Percentiles rank a stretch among this genome's conserved stretches.
phyloP scores from a whole-genome alignment of 2,113 vertebrate genomes.

The Lutjanus erythropterus region DNA sequence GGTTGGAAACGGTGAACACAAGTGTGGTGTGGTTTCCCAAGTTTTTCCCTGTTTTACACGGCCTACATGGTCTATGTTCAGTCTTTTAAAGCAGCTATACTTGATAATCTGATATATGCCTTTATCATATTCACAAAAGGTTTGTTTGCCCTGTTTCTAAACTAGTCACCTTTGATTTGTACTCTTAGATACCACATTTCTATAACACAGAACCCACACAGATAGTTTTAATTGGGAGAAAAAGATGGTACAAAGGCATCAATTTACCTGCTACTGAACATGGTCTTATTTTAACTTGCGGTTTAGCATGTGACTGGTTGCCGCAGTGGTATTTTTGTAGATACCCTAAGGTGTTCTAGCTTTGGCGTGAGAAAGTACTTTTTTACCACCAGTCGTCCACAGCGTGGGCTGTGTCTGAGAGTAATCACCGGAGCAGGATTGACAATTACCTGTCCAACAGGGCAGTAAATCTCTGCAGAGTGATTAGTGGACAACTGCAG shows the following conservation, averaged over 20 bases:
- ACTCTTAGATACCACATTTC: not conserved
- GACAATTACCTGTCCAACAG: constrained; percentile 70
- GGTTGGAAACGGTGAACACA: constrained; percentile 55
- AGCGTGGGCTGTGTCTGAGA: constrained; percentile 54
- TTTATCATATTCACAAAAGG: not conserved
- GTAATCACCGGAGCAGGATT: constrained; percentile 61
- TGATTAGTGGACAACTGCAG: constrained; percentile 71
- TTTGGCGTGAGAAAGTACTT: constrained; percentile 70
- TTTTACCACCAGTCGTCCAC: constrained; percentile 36
- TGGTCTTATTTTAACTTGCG: not conserved
- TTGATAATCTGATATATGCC: not conserved
- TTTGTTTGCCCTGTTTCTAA: not conserved
- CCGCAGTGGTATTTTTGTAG: constrained; percentile 29
- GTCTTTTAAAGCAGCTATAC: not conserved
- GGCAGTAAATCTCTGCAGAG: constrained; percentile 68
- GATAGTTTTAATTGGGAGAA: not conserved
- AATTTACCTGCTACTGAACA: not conserved
- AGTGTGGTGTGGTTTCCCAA: constrained; percentile 51
- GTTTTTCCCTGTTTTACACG: constrained; percentile 10
- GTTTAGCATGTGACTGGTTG: not conserved
- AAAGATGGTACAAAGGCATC: not conserved
- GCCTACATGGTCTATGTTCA: not conserved
- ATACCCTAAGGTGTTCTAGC: constrained; percentile 38
- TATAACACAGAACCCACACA: not conserved
- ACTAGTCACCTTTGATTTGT: not conserved